phyloP scores from a whole-genome alignment of 2,888 invertebrate genomes.

The Timema podura region DNA sequence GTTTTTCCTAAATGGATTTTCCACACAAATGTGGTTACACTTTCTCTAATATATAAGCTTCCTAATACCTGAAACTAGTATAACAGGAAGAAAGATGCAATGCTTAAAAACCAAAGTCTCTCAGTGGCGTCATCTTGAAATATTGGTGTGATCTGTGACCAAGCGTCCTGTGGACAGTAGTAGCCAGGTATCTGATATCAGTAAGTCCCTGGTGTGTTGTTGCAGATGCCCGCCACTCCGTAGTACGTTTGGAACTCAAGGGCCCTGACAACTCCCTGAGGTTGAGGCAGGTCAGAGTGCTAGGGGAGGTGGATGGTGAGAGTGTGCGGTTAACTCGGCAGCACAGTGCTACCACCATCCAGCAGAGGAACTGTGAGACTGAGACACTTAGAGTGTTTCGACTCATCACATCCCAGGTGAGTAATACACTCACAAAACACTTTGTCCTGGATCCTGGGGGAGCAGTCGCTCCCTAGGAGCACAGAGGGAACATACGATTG shows the following conservation, averaged over 20 bases:
- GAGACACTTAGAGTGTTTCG: slow-evolving; percentile 91
- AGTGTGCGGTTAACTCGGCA: slow-evolving; percentile 49
- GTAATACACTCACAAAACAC: slow-evolving; percentile 13
- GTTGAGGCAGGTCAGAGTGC: slow-evolving; percentile 73
- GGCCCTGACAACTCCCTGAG: slow-evolving; percentile 89
- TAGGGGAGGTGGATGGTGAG: slow-evolving; percentile 61
- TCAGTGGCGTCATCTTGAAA: too few species aligned
- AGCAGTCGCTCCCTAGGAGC: neutral
- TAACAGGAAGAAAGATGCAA: too few species aligned
- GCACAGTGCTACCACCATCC: slow-evolving; percentile 57
- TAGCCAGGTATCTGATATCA: too few species aligned
- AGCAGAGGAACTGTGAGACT: slow-evolving; percentile 83
- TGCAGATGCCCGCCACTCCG: slow-evolving; percentile 49
- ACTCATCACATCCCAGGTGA: slow-evolving; percentile 81
- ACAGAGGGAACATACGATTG: too few species aligned
- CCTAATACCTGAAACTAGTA: too few species aligned
- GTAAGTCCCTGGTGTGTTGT: too few species aligned
- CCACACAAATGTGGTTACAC: too few species aligned
- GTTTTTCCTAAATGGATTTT: too few species aligned
- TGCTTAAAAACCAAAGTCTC: too few species aligned
- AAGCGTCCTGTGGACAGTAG: too few species aligned
- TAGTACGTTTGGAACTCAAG: slow-evolving; percentile 78
- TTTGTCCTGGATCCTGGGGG: neutral
- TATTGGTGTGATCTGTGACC: too few species aligned
- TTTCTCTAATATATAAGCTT: too few species aligned